Evolutionary conservation across 2,113 vertebrate genomes (phyloP), one percentile per base, ranked within the genome.

Genomic region (Mesembrinibis cayennensis): DNA sequence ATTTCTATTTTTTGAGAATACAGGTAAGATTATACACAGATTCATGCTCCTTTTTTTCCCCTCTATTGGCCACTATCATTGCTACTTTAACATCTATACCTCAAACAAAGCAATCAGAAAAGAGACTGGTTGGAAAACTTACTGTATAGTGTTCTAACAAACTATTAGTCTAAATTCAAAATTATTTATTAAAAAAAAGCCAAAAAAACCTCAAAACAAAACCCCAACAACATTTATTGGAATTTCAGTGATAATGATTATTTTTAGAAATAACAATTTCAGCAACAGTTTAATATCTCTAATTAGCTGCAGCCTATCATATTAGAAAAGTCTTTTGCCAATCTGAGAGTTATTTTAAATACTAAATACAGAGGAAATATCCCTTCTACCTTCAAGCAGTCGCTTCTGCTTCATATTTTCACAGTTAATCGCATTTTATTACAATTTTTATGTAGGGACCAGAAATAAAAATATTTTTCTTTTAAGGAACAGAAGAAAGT

Each of bases 261-360:
- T 16, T 95, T 87, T 72, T 94, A 55, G 83, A 96, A 95, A 81
- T 49, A 88, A 95, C 29, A 85, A 80, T 45, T 93, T 77, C 61
- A 80, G 30, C 32, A 89, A 38, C 66, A 94, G 25, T 52, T 94
- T 95, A 97, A 84, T 95, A 70, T 82, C 53, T 86, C 30, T 96
- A 82, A 97, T 95, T 95, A 73, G 91, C 96, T 94, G 73, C 26
- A 95, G 95, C 87, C 80, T 87, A 95, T 93, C 65, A 92, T 45
- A 38, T 49, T 93, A 94, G 16, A 96, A 97, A 96, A 65, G 55
- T 47, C 55, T 93, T 97, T 95, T 97, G 47, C 59, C 80, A 86
- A 67, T n/a, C 50, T 81, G 65, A 94, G 52, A 50, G 58, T 34
- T 96, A 53, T 93, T 93, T 89, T 81, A 71, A 90, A 91, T 80